Evolutionary conservation across 1,140 invertebrate species (phyloP).

Genomic region (Orchesella cincta): DNA sequence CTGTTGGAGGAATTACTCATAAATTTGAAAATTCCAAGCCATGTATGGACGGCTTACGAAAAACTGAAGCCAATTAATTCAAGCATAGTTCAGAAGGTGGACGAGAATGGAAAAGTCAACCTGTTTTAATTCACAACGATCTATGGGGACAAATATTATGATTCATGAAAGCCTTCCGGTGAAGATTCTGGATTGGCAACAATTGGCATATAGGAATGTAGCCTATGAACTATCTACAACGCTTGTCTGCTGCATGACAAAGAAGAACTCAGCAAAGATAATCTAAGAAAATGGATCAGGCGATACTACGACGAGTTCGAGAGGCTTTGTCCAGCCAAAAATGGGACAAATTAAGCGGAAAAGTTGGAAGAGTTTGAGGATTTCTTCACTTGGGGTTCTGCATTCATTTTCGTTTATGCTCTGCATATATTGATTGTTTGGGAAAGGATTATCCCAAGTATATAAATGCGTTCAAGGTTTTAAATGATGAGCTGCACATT

Average conservation of each 20-base stretch:
- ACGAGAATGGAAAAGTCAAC: neutral
- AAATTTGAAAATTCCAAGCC: neutral
- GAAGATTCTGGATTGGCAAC: slow-evolving; percentile 6
- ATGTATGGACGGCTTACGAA: neutral
- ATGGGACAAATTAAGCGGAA: neutral
- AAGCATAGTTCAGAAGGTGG: neutral
- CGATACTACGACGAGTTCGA: neutral
- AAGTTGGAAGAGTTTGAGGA: neutral
- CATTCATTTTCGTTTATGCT: neutral
- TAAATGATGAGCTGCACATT: neutral
- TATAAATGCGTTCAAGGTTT: neutral
- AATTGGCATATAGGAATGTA: neutral
- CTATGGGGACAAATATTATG: neutral
- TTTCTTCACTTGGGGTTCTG: neutral
- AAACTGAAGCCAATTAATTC: neutral
- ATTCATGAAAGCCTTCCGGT: neutral
- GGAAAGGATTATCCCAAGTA: neutral
- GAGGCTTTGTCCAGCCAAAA: neutral
- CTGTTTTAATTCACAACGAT: neutral
- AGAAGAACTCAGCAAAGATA: slow-evolving; percentile 12
- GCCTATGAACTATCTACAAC: slow-evolving; percentile 31
- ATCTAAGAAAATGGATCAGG: neutral
- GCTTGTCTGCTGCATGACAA: slow-evolving; percentile 18
- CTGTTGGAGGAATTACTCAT: neutral
- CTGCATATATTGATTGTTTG: neutral